These are phyloP conservation scores for Dinoponera quadriceps DNA, from an alignment of 1,140 invertebrate genomes.

Conservation along the genomic window DNA sequence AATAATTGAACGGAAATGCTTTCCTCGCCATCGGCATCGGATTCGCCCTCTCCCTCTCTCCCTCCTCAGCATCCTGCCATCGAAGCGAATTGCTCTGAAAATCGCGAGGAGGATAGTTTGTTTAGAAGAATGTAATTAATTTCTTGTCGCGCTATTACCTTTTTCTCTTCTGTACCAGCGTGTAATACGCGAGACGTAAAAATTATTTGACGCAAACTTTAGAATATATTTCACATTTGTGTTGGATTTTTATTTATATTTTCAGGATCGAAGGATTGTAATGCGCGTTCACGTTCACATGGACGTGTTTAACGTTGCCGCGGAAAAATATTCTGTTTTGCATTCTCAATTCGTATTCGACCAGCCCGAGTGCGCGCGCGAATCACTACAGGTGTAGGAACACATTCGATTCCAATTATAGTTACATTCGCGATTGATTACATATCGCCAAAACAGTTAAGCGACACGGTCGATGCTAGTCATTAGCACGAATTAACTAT, in stretches of 20 bases:
- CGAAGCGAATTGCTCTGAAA: background rate
- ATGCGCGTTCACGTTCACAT: conserved; percentile 16
- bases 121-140: conserved; percentile 4
- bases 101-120: background rate
- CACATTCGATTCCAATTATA: conserved; percentile 9
- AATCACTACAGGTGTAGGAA: too few species aligned
- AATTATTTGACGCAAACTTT: background rate
- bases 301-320: background rate
- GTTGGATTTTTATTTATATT: conserved; percentile 26
- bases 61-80: too few species aligned
- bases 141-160: background rate
- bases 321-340: background rate
- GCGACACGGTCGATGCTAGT: background rate
- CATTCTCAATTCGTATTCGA: conserved; percentile 1
- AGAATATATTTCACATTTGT: conserved; percentile 4
- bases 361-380: background rate
- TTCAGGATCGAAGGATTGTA: background rate
- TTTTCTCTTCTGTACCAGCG: background rate
- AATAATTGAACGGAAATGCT: conserved; percentile 48
- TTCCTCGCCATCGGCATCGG: conserved; percentile 15
- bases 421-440: background rate
- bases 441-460: background rate
- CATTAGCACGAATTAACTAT: conserved; percentile 10
- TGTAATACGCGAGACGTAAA: background rate
- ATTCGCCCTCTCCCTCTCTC: background rate